Percentiles rank a stretch among this genome's conserved stretches.
Conservation (phyloP, 1,140 invertebrate species). For the Cepaea nemoralis region DNA sequence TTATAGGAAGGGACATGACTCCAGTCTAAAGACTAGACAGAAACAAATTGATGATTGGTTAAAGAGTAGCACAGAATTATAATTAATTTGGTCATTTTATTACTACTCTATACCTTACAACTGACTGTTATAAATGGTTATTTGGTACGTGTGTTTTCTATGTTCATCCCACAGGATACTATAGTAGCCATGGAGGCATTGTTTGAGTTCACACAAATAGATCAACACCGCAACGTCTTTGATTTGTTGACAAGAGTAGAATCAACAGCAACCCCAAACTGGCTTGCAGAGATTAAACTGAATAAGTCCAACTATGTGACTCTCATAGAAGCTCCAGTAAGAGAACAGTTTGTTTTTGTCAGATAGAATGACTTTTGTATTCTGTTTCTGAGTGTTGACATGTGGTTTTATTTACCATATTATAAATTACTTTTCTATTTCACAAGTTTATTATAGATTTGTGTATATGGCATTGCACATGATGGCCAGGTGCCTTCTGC, state of each 20-base stretch:
- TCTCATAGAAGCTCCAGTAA: constrained; percentile 26
- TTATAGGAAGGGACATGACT: too few species aligned
- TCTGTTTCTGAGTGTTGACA: not conserved
- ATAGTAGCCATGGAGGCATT: constrained; percentile 89
- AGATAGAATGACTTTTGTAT: not conserved
- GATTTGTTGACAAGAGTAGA: constrained; percentile 85
- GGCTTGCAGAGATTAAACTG: constrained; percentile 49
- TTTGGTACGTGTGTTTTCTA: too few species aligned
- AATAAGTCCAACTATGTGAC: constrained; percentile 59
- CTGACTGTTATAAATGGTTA: too few species aligned
- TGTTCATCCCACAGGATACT: constrained; percentile 79
- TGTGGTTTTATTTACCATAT: not conserved
- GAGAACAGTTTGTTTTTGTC: not conserved
- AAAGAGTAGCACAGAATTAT: too few species aligned
- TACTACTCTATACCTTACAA: too few species aligned
- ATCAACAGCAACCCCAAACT: constrained; percentile 82
- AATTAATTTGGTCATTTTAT: too few species aligned
- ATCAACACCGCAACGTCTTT: constrained; percentile 88
- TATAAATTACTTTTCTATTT: not conserved
- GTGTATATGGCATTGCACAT: too few species aligned
- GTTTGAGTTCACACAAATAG: constrained; percentile 88
- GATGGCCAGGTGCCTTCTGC: too few species aligned
- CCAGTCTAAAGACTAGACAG: too few species aligned
- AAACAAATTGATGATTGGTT: too few species aligned
- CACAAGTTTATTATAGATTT: not conserved